A percentile compares a stretch with the other conserved stretches of the same genome.
These are phyloP conservation scores for Pteruthius melanotis DNA, from an alignment of 2,113 vertebrate genomes.

Conservation along the genomic window DNA sequence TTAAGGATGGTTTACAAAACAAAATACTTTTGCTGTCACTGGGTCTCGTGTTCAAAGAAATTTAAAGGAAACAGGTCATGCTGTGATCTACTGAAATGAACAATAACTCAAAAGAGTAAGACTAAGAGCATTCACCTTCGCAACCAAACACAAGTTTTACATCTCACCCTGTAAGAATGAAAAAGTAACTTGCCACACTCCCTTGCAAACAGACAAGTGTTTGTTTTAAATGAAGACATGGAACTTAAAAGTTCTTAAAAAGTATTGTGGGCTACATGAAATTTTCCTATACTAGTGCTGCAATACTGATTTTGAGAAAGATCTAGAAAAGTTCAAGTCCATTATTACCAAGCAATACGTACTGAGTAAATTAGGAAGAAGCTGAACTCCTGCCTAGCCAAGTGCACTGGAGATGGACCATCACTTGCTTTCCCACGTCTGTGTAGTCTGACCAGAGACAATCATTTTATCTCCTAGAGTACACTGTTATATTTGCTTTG, in stretches of 20 bases:
- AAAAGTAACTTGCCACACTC: background rate
- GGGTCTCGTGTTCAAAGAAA: background rate
- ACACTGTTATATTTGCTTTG: background rate
- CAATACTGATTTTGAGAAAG: background rate
- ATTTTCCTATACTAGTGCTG: background rate
- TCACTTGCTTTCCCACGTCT: background rate
- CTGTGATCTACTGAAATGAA: background rate
- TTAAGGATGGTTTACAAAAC: background rate
- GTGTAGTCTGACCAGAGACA: background rate
- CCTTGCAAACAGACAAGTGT: background rate
- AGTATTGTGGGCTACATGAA: background rate
- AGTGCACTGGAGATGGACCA: too few species aligned
- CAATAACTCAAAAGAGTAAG: background rate
- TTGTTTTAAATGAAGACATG: background rate
- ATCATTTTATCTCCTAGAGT: background rate
- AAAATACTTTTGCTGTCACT: background rate
- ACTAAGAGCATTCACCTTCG: background rate
- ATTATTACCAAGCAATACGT: background rate
- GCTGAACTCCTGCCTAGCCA: background rate
- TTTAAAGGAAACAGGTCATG: background rate
- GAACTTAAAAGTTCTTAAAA: background rate
- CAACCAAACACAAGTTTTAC: background rate
- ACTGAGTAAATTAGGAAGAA: background rate
- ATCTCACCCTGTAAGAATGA: background rate
- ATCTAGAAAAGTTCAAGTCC: background rate